phyloP scores from a whole-genome alignment of 2,888 invertebrate genomes.

The Trichacis sp. region DNA sequence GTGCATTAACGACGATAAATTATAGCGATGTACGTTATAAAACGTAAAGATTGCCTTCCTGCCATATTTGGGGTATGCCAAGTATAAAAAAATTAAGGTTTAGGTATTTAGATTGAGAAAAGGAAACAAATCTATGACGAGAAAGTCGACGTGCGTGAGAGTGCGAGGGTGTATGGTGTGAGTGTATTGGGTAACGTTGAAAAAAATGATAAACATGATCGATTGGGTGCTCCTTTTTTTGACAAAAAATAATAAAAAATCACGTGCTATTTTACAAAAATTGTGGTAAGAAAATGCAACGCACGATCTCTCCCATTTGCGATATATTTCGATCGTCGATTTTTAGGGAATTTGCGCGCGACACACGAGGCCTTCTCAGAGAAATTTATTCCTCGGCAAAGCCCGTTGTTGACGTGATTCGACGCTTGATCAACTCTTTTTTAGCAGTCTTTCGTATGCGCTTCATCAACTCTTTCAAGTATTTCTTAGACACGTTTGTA shows the following conservation, averaged over 20 bases:
- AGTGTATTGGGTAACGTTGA: conserved; percentile 38
- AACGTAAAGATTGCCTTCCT: conserved; percentile 75
- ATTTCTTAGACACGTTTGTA: too few species aligned
- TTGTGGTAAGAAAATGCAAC: conserved; percentile 50
- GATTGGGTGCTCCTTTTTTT: conserved; percentile 53
- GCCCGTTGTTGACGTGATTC: conserved; percentile 2
- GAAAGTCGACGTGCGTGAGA: conserved; percentile 45
- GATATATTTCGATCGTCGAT: conserved; percentile 43
- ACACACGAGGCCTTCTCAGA: conserved; percentile 52
- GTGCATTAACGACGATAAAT: conserved; percentile 45
- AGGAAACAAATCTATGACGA: conserved; percentile 40
- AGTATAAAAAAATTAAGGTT: conserved; percentile 70
- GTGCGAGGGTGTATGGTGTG: conserved; percentile 42
- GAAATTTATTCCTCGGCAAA: conserved; percentile 34
- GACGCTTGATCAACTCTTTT: conserved; percentile 11
- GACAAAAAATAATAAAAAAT: too few species aligned
- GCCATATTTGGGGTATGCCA: conserved; percentile 75
- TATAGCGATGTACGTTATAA: conserved; percentile 69
- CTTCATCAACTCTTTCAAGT: too few species aligned
- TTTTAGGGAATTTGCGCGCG: conserved; percentile 40
- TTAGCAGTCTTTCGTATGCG: too few species aligned
- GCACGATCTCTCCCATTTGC: conserved; percentile 43
- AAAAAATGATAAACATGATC: conserved; percentile 25
- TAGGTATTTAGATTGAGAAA: conserved; percentile 59
- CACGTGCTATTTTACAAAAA: conserved; percentile 67